phyloP scores from a whole-genome alignment of 2,797 vertebrate genomes.

The Phrynocephalus forsythii region DNA sequence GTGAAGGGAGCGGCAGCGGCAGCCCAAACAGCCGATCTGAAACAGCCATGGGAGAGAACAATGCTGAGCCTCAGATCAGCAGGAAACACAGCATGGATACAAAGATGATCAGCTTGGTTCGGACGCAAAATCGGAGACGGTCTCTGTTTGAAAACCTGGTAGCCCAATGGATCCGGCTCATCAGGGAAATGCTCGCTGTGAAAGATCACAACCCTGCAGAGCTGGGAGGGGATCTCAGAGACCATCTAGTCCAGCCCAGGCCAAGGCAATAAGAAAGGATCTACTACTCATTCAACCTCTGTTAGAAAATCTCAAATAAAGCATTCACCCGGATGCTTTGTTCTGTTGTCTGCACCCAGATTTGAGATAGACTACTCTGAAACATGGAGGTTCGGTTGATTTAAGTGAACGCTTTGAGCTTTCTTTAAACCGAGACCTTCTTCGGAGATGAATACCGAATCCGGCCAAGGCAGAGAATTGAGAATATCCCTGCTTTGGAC shows the following conservation, averaged over 20 bases:
- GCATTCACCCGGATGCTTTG: neutral
- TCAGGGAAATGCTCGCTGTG: neutral
- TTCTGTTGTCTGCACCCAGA: too few relatives aligned
- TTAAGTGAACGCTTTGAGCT: neutral
- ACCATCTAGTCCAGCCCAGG: neutral
- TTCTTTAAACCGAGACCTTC: neutral
- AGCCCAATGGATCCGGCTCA: too few relatives aligned
- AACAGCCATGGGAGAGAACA: neutral
- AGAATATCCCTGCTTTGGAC: too few relatives aligned
- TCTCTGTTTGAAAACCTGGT: neutral
- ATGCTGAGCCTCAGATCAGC: too few relatives aligned
- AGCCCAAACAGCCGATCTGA: neutral
- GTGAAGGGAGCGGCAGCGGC: constrained; percentile 4
- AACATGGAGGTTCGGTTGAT: neutral
- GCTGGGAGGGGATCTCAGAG: too few relatives aligned
- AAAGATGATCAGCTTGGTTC: too few relatives aligned
- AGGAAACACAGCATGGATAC: too few relatives aligned
- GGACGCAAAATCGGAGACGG: neutral
- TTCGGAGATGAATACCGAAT: too few relatives aligned
- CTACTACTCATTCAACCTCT: too few relatives aligned
- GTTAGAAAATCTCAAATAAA: too few relatives aligned
- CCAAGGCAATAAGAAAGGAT: too few relatives aligned
- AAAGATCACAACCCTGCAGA: neutral
- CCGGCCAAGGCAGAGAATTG: too few relatives aligned
- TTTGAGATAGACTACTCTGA: neutral